Evolutionary conservation across 2,113 vertebrate species (phyloP).

Genomic region (Octodon degus): DNA sequence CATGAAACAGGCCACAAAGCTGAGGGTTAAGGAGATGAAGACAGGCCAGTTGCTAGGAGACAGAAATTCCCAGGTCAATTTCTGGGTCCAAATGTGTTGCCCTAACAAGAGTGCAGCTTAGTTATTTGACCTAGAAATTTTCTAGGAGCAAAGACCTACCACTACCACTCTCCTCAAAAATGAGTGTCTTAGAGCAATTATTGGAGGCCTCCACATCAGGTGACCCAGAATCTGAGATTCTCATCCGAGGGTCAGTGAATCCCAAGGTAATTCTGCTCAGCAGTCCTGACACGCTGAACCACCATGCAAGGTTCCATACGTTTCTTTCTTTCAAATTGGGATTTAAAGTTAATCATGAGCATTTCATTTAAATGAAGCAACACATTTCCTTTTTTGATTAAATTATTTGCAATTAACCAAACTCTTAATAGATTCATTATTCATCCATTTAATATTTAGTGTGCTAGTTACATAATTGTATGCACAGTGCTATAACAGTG

Average conservation of each 20-base stretch:
- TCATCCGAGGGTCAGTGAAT: background rate
- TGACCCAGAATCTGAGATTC: background rate
- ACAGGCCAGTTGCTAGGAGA: background rate
- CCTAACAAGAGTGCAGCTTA: background rate
- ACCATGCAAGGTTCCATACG: background rate
- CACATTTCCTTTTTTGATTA: constrained; percentile 18
- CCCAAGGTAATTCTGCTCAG: too few species aligned
- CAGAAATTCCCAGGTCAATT: background rate
- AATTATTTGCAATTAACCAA: background rate
- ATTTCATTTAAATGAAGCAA: background rate
- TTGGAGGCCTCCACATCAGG: background rate
- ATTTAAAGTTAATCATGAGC: background rate
- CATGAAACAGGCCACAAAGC: background rate
- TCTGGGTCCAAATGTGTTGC: background rate
- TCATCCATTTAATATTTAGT: background rate
- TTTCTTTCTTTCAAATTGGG: background rate
- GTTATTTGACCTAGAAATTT: background rate
- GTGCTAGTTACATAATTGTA: background rate
- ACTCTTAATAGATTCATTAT: background rate
- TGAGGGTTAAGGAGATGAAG: background rate
- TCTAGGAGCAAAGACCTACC: background rate
- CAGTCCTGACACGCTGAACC: background rate
- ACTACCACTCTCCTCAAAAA: background rate
- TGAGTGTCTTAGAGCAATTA: background rate
- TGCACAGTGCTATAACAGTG: background rate